Conservation (phyloP, 2,797 vertebrate species). For the Smutsia gigantea region DNA sequence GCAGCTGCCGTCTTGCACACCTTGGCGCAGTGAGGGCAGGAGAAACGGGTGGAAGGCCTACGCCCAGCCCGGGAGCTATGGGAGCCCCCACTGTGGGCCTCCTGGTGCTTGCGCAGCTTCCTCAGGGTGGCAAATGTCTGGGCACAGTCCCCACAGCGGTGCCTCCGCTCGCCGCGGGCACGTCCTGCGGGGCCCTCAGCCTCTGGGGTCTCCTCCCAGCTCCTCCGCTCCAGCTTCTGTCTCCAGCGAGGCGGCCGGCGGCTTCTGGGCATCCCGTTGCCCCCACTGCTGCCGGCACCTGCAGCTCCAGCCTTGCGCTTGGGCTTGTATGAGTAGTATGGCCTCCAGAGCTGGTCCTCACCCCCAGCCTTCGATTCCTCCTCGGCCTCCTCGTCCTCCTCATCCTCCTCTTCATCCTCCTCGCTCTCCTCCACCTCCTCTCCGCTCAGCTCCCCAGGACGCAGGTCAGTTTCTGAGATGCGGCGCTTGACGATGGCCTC, state of each 20-base stretch:
- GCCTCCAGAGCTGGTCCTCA: slow-evolving; percentile 94
- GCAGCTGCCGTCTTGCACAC: slow-evolving; percentile 95
- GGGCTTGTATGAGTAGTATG: slow-evolving; percentile 95
- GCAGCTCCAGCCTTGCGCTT: slow-evolving; percentile 87
- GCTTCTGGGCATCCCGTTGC: slow-evolving; percentile 78
- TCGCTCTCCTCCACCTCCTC: slow-evolving; percentile 86
- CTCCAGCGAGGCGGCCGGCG: slow-evolving; percentile 78
- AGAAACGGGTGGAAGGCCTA: slow-evolving; percentile 90
- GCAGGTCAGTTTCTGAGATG: slow-evolving; percentile 94
- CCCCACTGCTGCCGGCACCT: slow-evolving; percentile 53
- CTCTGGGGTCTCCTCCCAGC: slow-evolving; percentile 66
- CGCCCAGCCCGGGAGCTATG: slow-evolving; percentile 88
- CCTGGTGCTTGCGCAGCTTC: slow-evolving; percentile 93
- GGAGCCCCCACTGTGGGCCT: slow-evolving; percentile 89
- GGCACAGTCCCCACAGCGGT: slow-evolving; percentile 91
- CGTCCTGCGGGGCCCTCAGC: slow-evolving; percentile 24
- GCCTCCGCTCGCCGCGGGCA: slow-evolving; percentile 71
- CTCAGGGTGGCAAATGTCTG: slow-evolving; percentile 91
- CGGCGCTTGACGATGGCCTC: slow-evolving; percentile 95
- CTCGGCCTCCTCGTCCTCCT: slow-evolving; percentile 80
- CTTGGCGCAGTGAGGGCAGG: slow-evolving; percentile 92
- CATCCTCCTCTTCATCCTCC: background rate
- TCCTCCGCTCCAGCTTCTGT: slow-evolving; percentile 72
- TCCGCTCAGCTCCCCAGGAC: slow-evolving; percentile 88
- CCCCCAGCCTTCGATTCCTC: slow-evolving; percentile 90